Evolutionary conservation across 1,140 invertebrate species (phyloP).

Genomic region (Polyergus mexicanus): DNA sequence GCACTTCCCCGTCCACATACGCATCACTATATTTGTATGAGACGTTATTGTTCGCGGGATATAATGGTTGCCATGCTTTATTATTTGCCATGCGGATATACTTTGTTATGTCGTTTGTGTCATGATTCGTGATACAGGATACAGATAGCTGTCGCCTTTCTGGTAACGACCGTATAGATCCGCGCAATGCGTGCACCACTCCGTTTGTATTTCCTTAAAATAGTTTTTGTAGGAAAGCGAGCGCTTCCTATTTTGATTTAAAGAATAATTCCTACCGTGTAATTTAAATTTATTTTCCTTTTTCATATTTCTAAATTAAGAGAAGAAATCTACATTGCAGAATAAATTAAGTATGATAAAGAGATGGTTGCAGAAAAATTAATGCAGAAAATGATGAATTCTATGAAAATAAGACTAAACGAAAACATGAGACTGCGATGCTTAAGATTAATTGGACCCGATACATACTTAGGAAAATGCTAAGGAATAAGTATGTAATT

Average conservation of each 20-base stretch:
- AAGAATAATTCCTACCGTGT: not conserved
- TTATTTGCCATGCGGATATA: conserved; percentile 28
- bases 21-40: conserved; percentile 26
- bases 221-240: not conserved
- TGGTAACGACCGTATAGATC: conserved; percentile 20
- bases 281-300: conserved; percentile 19
- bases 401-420: conserved; percentile 3
- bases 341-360: not conserved
- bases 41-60: conserved; percentile 37
- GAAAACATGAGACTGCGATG: conserved; percentile 11
- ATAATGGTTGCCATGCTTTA: conserved; percentile 49
- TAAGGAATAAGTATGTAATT: not conserved
- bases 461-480: conserved; percentile 24
- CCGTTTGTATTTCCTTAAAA: not conserved
- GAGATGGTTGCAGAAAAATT: conserved; percentile 4
- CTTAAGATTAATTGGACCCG: conserved; percentile 33
- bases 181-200: not conserved
- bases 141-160: conserved; percentile 45
- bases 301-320: not conserved
- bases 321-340: not conserved
- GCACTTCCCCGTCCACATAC: conserved; percentile 13
- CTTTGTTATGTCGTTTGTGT: conserved; percentile 38
- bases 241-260: conserved; percentile 25
- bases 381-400: conserved; percentile 1
- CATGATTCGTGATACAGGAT: conserved; percentile 44